Base-by-base conservation (phyloP, 2,888 invertebrate genomes). In the Synanthedon formicaeformis region DNA sequence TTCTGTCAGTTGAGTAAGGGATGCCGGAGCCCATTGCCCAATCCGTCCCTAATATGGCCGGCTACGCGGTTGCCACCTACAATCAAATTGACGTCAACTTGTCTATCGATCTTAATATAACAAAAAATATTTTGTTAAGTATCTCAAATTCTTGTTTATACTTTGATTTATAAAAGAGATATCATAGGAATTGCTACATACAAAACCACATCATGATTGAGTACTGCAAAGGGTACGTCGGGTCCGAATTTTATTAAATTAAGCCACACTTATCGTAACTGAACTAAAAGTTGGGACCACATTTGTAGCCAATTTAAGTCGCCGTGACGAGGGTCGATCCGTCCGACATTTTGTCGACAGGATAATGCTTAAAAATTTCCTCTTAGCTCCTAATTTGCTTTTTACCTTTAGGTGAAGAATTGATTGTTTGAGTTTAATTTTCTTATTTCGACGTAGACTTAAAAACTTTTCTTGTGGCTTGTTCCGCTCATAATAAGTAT, bases 341-440 rank as follows among this genome's bases (percentile, higher is more conserved):
- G 5, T 16, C 23, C 13, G 45, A 45, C 45, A 45, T 14, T 45
- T 45, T 16, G 49, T 49, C 49, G 27, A 34, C 49, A 18, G 27
- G 23, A 13, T 40, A 50, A 50, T 50, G 50, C 40, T 40, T 50
- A 50, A 50, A 50, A 56, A 58, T 49, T 49, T 23, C 23, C 49
- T 49, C 49, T 12, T 49, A 61, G 53, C 60, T 59, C 66, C 64
- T 75, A 78, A 78, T 78, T 78, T 78, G 66, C 67, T 65, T 64
- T 65, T 68, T 69, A 67, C 64, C 65, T 45, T 45, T 12, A 13
- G 14, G 45, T 13, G 45, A 14, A 45, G 45, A 45, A 45, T 45
- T n/a, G 45, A 45, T 12, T 45, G 12, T 45, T 45, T 45, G 45
- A 14, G 45, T 45, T 8, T 13, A 45, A 12, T 12, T 13, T 34